Evolutionary conservation across 2,888 invertebrate genomes (phyloP), one percentile per base, ranked within the genome.

Genomic region (Xanthorhoe designata): DNA sequence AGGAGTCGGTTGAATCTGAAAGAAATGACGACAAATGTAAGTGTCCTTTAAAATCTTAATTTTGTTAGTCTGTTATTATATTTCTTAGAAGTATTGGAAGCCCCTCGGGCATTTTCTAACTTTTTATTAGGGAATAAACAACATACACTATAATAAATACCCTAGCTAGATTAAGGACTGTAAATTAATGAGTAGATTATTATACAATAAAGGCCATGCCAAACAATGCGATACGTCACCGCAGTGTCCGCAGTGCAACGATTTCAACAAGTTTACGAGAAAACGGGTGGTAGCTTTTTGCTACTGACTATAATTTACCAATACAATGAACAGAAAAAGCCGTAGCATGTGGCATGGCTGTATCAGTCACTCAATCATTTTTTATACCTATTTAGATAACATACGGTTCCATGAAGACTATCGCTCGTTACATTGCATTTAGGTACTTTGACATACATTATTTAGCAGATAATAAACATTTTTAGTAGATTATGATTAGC

Each of bases 11-110:
- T 2, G 90, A 89, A 53, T 88, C 87, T 2, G 89, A 88, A 42
- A 83, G 84, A 69, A 90, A 86, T 68, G 91, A 91, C 64, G 92
- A 93, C 74, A 93, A 93, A 89, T 93, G 93, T 93, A 78, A 87
- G 91, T 75, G 64, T 51, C 15, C 4, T 47, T n/a, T 5, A 52
- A 50, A 50, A 42, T n/a, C 19, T 17, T 49, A 47, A 18, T 17
- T 7, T 42, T 47, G 66, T 61, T 64, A 65, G 24, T 4, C 24
- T 65, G 63, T 64, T 63, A 45, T 50, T 32, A 1, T n/a, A 24
- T 45, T 55, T 19, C n/a, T n/a, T n/a, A n/a, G n/a, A 24, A n/a
- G 0, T 42, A 42, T 42, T 42, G 0, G 2, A 42, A 13, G 38
- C 13, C 38, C 13, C n/a, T 3, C 13, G 5, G 38, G 38, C 9